These are phyloP conservation scores for Meloidogyne exigua DNA, from an alignment of 1,140 invertebrate genomes.

Conservation along the genomic window DNA sequence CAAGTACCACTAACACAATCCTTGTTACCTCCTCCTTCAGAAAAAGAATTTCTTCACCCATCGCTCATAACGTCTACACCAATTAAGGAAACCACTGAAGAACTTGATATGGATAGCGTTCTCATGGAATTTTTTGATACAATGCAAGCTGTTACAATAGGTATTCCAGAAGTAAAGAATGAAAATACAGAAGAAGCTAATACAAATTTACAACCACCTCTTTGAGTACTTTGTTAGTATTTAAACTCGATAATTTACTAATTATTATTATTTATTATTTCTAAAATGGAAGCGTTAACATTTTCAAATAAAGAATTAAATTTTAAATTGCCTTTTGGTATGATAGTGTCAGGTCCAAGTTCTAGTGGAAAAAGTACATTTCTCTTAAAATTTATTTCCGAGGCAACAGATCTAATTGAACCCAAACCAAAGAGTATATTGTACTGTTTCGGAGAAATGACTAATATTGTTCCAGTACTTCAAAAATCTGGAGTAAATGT, in stretches of 20 bases:
- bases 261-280: conserved; percentile 14
- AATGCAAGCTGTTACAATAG: background rate
- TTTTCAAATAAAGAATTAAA: conserved; percentile 12
- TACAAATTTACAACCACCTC: conserved; percentile 6
- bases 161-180: background rate
- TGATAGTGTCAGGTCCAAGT: conserved; percentile 18
- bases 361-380: conserved; percentile 16
- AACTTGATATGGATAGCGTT: too few relatives aligned
- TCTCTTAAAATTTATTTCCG: conserved; percentile 5
- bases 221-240: background rate
- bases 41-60: too few relatives aligned
- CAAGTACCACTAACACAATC: too few relatives aligned
- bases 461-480: background rate
- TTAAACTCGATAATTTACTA: background rate
- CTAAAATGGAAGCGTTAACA: background rate
- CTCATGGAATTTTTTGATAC: conserved; percentile 1
- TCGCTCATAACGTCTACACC: background rate
- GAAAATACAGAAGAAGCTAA: too few relatives aligned
- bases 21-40: too few relatives aligned
- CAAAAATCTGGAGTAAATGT: conserved; percentile 17
- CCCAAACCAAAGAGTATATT: background rate
- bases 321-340: conserved; percentile 24
- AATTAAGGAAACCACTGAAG: too few relatives aligned
- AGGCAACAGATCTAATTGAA: conserved; percentile 9
- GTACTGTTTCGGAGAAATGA: conserved; percentile 27